Evolutionary conservation across 2,113 vertebrate species (phyloP).

Genomic region (Melanerpes aurifrons): DNA sequence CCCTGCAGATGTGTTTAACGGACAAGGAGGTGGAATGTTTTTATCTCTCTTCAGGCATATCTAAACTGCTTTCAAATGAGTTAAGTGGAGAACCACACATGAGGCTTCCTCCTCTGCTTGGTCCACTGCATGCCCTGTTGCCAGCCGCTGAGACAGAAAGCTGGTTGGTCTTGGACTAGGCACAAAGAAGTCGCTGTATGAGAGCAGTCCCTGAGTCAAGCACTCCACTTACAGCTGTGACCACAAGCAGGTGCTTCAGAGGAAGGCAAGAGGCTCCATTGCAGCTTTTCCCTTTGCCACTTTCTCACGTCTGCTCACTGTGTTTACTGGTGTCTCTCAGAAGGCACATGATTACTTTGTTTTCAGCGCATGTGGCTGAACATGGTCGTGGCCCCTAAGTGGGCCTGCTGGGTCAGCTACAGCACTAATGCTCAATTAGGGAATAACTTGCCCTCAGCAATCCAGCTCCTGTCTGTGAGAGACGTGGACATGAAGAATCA

Average conservation of each 20-base stretch:
- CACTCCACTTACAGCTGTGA: neutral
- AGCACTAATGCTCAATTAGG: neutral
- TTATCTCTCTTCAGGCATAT: neutral
- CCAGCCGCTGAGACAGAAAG: neutral
- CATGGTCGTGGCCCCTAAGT: neutral
- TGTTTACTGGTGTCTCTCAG: rapidly evolving
- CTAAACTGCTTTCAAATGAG: neutral
- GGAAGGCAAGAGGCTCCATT: neutral
- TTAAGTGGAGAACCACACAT: rapidly evolving
- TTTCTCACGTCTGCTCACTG: neutral
- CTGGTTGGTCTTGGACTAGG: neutral
- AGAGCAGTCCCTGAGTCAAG: neutral
- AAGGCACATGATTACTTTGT: rapidly evolving
- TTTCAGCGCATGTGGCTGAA: neutral
- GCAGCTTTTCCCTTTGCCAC: neutral
- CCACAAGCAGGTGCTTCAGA: neutral
- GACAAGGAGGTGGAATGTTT: neutral
- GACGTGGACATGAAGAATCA: neutral
- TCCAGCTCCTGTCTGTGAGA: conserved; percentile 8
- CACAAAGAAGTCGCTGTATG: neutral
- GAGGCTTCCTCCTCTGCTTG: neutral
- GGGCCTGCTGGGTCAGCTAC: neutral
- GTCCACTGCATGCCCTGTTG: neutral
- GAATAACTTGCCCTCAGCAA: neutral
- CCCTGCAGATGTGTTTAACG: neutral